phyloP scores from a whole-genome alignment of 2,888 invertebrate species.

The Drosophila subsilvestris region DNA sequence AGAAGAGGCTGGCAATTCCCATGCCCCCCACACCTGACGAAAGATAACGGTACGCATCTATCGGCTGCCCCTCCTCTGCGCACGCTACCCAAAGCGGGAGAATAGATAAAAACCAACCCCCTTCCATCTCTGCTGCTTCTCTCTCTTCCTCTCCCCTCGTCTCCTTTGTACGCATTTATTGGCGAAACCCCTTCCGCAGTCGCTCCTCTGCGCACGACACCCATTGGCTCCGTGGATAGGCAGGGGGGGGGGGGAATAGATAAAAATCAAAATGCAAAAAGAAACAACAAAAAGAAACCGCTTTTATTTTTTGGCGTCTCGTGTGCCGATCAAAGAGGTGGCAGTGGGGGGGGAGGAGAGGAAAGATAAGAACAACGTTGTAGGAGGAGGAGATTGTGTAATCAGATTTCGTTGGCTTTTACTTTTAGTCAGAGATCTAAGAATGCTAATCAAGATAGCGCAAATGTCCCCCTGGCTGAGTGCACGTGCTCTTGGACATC shows the following conservation, averaged over 20 bases:
- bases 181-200: conserved; percentile 8
- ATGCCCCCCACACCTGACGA: too few species aligned
- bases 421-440: not conserved
- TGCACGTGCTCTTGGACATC: not conserved
- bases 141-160: too few species aligned
- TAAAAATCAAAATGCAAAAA: conserved; percentile 35
- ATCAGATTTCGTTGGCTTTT: conserved; percentile 19
- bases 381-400: conserved; percentile 22
- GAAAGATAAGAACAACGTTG: conserved; percentile 16
- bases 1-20: not conserved
- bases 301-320: conserved; percentile 55
- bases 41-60: conserved; percentile 4
- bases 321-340: conserved; percentile 50
- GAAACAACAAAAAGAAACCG: not conserved
- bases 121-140: too few species aligned
- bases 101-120: conserved; percentile 8
- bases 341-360: conserved; percentile 4
- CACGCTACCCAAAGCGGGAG: conserved; percentile 15
- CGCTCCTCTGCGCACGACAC: conserved; percentile 28
- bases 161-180: conserved; percentile 8
- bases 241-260: conserved; percentile 10
- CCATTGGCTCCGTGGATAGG: not conserved
- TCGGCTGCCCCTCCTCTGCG: conserved; percentile 4
- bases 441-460: not conserved
- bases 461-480: not conserved